Evolutionary conservation across 2,113 vertebrate species (phyloP), one percentile per base, ranked within the genome.

Genomic region (Petrocephalus zakoni): DNA sequence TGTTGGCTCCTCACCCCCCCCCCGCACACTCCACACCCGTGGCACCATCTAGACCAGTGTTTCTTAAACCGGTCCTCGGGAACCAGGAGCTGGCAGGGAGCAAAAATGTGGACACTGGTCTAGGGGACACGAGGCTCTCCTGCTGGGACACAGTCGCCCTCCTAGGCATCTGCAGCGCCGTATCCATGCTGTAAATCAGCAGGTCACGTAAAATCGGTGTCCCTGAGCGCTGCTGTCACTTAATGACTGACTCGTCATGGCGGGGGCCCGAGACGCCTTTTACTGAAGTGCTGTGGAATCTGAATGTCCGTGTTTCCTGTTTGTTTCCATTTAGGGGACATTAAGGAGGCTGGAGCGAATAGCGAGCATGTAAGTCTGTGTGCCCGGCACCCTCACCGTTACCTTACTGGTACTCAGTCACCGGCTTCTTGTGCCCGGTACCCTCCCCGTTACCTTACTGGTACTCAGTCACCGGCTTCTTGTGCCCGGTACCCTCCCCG

Each of bases 281-380:
- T 19, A 25, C 49, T 53, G 19, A 25, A 25, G 4, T 6, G 8
- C 46, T 17, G 84, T 2, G 84, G 53, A 52, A 55, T 53, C 0
- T 52, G 15, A 49, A 61, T 61, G 56, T 61, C 1, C 22, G 22
- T 61, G 22, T 22, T 64, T 64, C 3, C 58, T 25, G 11, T 56
- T 78, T 75, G 46, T 47, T 21, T 93, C 93, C 90, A 61, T 96
- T 94, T 95, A 98, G 97, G 96, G 96, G 88, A 95, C 95, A 88
- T 93, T 96, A 89, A 95, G 95, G 90, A 93, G 95, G 92, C 95
- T 97, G 91, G 96, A 98, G 93, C 96, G 96, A 90, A 97, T 97
- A 94, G 95, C 93, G 91, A 96, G 94, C 94, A 98, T 98, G 97
- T 98, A 96, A 97, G 97, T 96, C 94, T 46, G 29, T 21, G 37